Conservation (phyloP, 1,140 invertebrate species). For the Saxidomus purpurata region DNA sequence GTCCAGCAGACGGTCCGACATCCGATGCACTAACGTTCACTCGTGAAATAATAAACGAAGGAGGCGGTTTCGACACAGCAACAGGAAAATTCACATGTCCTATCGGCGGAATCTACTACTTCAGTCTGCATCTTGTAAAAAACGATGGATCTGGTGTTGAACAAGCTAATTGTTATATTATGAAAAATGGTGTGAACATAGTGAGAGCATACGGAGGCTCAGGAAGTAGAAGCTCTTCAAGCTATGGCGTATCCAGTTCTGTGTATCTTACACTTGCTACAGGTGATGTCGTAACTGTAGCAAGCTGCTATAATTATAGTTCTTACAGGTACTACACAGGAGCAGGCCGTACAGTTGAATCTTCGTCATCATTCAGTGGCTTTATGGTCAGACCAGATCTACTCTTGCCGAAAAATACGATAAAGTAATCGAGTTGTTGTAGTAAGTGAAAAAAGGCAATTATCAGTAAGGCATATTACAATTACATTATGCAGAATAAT, state of each 20-base stretch:
- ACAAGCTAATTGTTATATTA: not conserved
- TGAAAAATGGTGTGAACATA: not conserved
- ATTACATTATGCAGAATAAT: too few species aligned
- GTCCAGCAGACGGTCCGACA: not conserved
- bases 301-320: not conserved
- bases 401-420: too few species aligned
- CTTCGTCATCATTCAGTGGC: conserved; percentile 12
- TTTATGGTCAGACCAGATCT: too few species aligned
- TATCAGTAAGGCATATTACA: too few species aligned
- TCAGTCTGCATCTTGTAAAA: not conserved
- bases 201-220: not conserved
- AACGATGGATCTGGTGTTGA: not conserved
- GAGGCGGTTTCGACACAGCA: not conserved
- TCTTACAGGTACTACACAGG: too few species aligned
- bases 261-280: not conserved
- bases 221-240: not conserved
- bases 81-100: not conserved
- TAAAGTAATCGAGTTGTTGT: too few species aligned
- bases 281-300: not conserved
- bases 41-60: not conserved
- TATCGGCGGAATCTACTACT: not conserved
- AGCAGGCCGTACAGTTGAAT: not conserved
- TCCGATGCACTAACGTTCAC: not conserved
- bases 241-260: not conserved
- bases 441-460: too few species aligned